Evolutionary conservation across 2,888 invertebrate genomes (phyloP), one percentile per base, ranked within the genome.

Genomic region (Cyrtodaria siliqua): DNA sequence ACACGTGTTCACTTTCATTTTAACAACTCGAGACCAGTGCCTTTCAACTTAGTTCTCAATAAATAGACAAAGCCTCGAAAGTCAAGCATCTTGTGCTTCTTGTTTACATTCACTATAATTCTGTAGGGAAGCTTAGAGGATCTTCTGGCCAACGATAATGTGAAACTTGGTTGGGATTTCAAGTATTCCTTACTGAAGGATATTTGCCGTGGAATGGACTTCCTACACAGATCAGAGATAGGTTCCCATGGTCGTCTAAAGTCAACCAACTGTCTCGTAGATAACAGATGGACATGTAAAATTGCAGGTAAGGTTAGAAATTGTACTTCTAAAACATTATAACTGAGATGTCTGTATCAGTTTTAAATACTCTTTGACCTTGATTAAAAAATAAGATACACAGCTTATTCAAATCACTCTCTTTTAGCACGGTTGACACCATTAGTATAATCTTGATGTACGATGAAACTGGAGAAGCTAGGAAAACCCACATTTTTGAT

Each of bases 111-210:
- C 33, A 33, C 12, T 33, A 8, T 33, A 12, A 33, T 33, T 8
- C 33, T n/a, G n/a, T n/a, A 90, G 82, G 91, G 90, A 20, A 89
- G 89, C 74, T 80, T 91, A 2, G 84, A 87, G 73, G 89, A 91
- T 63, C 64, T 91, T 14, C 69, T 91, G 44, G 78, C 80, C 14
- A 89, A 89, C 74, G 88, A 87, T 12, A 78, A 75, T 49, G 79
- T 90, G 20, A 85, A 84, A 61, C 84, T 91, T 23, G 89, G 87
- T 40, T 84, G 86, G 80, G 88, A 88, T 61, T 91, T 90, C 73
- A 81, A 79, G 33, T 78, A 87, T 16, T 89, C 90, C 8, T 80
- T 91, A 38, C 68, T 86, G n/a, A 85, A 85, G 60, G 86, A 86
- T 50, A 82, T 86, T 14, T 86, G 86, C 47, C 42, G 85, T 52